These are phyloP conservation scores for Phyllostomus hastatus DNA, from an alignment of 2,113 vertebrate genomes.

Conservation along the genomic window DNA sequence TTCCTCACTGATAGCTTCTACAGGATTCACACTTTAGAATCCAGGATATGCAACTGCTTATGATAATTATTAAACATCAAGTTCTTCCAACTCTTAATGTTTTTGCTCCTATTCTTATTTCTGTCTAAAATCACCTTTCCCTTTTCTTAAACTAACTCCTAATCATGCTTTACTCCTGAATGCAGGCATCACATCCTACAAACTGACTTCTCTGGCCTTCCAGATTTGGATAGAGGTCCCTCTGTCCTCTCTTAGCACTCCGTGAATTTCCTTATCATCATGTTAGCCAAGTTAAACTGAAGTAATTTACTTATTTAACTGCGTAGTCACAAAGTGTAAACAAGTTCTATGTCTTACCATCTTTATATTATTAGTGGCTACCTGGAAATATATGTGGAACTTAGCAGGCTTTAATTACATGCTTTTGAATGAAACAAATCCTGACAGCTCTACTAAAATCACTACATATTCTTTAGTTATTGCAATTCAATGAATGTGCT, in stretches of 20 bases:
- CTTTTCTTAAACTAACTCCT: background rate
- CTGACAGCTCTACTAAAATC: background rate
- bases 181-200: background rate
- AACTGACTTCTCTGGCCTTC: background rate
- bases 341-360: background rate
- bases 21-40: background rate
- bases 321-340: background rate
- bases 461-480: background rate
- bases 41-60: background rate
- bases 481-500: background rate
- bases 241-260: background rate
- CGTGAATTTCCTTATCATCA: background rate
- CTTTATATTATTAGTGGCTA: background rate
- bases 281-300: background rate
- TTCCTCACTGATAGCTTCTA: background rate
- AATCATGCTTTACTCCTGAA: background rate
- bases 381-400: background rate
- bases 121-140: background rate
- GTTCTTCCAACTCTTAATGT: background rate
- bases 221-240: background rate
- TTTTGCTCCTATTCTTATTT: slow-evolving; percentile 6
- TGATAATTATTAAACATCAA: background rate
- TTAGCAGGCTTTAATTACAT: background rate
- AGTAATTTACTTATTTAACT: background rate
- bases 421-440: background rate